A percentile compares a stretch with the other conserved stretches of the same genome.
phyloP scores from a whole-genome alignment of 1,140 invertebrate species.

The Drosophila ironensis region DNA sequence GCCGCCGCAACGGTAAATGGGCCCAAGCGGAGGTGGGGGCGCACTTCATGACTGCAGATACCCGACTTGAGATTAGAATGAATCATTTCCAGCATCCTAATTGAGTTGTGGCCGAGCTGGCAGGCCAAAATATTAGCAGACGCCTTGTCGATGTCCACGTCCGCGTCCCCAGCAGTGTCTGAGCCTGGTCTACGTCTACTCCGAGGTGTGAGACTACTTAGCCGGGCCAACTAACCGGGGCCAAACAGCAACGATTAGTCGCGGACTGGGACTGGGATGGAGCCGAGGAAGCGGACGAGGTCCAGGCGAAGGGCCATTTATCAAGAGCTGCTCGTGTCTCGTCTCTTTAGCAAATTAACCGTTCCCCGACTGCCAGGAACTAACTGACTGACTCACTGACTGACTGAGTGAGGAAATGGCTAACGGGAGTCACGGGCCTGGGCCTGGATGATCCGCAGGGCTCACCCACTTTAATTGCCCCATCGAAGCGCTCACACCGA shows the following conservation, averaged over 20 bases:
- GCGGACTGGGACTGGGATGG: slow-evolving; percentile 14
- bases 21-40: background rate
- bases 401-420: slow-evolving; percentile 14
- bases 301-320: slow-evolving; percentile 64
- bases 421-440: slow-evolving; percentile 36
- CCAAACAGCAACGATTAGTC: slow-evolving; percentile 43
- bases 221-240: slow-evolving; percentile 33
- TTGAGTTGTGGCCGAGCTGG: slow-evolving; percentile 64
- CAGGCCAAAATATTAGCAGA: slow-evolving; percentile 47
- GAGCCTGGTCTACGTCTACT: background rate
- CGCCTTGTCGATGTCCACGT: slow-evolving; percentile 40
- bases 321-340: slow-evolving; percentile 67
- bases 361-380: slow-evolving; percentile 47
- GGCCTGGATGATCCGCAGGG: slow-evolving; percentile 6
- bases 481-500: slow-evolving; percentile 43
- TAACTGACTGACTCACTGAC: slow-evolving; percentile 33
- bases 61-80: slow-evolving; percentile 76
- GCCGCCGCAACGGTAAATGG: slow-evolving; percentile 67
- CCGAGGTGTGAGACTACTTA: slow-evolving; percentile 57
- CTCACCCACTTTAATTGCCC: slow-evolving; percentile 65
- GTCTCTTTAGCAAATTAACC: slow-evolving; percentile 57
- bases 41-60: slow-evolving; percentile 69
- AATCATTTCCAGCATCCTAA: slow-evolving; percentile 77
- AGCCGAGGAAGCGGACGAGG: slow-evolving; percentile 30
- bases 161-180: background rate